Base-by-base conservation (phyloP, 2,113 vertebrate species). In the Xiphophorus hellerii region DNA sequence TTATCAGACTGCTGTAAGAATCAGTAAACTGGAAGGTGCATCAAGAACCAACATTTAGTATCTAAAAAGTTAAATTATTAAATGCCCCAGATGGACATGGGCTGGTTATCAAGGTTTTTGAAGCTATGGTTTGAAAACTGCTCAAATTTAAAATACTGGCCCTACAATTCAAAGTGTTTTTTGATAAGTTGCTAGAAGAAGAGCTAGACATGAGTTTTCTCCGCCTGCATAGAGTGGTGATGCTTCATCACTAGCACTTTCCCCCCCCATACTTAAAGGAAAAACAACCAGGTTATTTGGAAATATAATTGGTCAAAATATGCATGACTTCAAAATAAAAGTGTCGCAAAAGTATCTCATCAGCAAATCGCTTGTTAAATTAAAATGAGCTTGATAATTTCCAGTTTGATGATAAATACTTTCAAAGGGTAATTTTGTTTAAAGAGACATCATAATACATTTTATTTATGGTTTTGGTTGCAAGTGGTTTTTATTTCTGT, bases 1-100 rank as follows among this genome's bases (percentile, higher is more conserved):
- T 61, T 22, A 14, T n/a, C 15, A 8, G 7, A n/a, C n/a, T 25
- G 67, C 25, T 78, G 35, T 71, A 72, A 62, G 44, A 31, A 75
- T 66, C 22, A 51, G 44, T 62, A 8, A 29, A 62, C 65, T 71
- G 62, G 44, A 77, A 15, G 15, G 67, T 11, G 27, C 27, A 25
- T 7, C 2, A 35, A 66, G 25, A 79, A 37, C 65, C 5, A 71
- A 70, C 4, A 7, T 37, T 44, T 65, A 15, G 28, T 64, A 31
- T 62, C 25, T 66, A 33, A 48, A n/a, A 63, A 51, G 69, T 37
- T 66, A 81, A 78, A 75, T 78, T 60, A 71, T 68, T 27, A 63
- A 54, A 65, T 33, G 69, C 62, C 11, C 25, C 5, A 44, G 17
- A n/a, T 58, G 51, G 20, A 10, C 51, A 58, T 58, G 9, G 9